A percentile compares a stretch with the other conserved stretches of the same genome.
These are phyloP conservation scores for Augochlora pura DNA, from an alignment of 1,140 invertebrate genomes.

Conservation along the genomic window DNA sequence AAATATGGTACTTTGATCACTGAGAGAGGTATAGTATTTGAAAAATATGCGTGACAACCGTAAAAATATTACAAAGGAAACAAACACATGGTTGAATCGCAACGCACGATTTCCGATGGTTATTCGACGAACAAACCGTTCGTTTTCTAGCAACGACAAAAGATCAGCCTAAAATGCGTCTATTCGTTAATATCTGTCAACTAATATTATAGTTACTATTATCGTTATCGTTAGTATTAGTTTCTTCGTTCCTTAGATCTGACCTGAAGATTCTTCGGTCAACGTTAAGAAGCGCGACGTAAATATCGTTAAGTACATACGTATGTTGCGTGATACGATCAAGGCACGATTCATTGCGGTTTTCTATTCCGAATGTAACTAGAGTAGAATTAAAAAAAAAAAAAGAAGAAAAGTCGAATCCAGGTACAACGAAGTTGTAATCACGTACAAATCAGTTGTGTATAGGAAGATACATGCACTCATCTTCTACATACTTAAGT, in stretches of 20 bases:
- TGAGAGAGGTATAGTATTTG: background rate
- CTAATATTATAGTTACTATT: background rate
- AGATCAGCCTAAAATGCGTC: too few relatives aligned
- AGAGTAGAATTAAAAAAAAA: too few relatives aligned
- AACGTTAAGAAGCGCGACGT: background rate
- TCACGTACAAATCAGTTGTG: conserved; percentile 18
- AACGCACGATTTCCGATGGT: background rate
- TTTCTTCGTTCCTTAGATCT: too few relatives aligned
- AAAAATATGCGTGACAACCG: background rate
- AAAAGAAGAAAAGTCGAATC: background rate
- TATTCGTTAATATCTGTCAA: background rate
- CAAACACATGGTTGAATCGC: background rate
- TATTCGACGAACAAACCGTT: background rate
- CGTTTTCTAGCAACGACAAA: background rate
- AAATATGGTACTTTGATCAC: conserved; percentile 21
- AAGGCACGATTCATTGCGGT: background rate
- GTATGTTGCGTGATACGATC: background rate
- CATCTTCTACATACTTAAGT: background rate
- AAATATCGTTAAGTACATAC: conserved; percentile 5
- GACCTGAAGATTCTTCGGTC: background rate
- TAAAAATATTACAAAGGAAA: conserved; percentile 23
- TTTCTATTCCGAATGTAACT: background rate
- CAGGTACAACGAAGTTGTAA: conserved; percentile 26
- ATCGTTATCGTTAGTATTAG: too few relatives aligned
- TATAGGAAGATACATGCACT: background rate